Evolutionary conservation across 2,797 vertebrate genomes (phyloP), one percentile per base, ranked within the genome.

Genomic region (Onychomys arenicola): DNA sequence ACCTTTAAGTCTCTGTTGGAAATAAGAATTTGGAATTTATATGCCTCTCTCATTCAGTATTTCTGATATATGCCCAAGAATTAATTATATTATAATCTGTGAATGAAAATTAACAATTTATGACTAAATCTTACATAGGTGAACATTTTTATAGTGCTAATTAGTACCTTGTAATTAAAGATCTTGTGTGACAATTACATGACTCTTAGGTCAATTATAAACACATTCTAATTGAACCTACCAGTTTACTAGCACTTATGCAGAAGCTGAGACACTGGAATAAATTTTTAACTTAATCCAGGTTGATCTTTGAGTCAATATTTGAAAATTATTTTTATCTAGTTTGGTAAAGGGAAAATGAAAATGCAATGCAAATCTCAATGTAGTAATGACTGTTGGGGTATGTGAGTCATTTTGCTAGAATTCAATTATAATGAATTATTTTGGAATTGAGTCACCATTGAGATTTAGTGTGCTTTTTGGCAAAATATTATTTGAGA

Each of bases 31-130:
- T 52, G 27, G 82, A 78, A 82, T 86, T 57, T 81, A 9, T 85
- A 49, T 92, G 43, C 59, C 17, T 95, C 4, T 89, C 37, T 90
- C 46, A 83, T 92, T 93, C 57, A 94, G 0, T 88, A 59, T 90
- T 94, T 95, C 52, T 83, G 91, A 29, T 77, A 85, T 94, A 92
- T 89, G 6, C 16, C 75, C 37, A 91, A 75, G 25, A 52, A 89
- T 83, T 93, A 55, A 97, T 83, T 98, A 69, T 90, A 29, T 91
- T n/a, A 84, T 21, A 90, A 8, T 95, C 23, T 89, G 14, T 95
- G 63, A 94, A 85, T 94, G 84, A 59, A 96, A 94, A 76, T 89
- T 94, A 94, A 88, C 95, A 87, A 81, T 81, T 95, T 94, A 83
- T 95, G 52, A 19, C 55, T 89, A 78, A 73, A 73, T 92, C 92